Evolutionary conservation across 2,113 vertebrate species (phyloP), one percentile per base, ranked within the genome.

Genomic region (Oreochromis niloticus): DNA sequence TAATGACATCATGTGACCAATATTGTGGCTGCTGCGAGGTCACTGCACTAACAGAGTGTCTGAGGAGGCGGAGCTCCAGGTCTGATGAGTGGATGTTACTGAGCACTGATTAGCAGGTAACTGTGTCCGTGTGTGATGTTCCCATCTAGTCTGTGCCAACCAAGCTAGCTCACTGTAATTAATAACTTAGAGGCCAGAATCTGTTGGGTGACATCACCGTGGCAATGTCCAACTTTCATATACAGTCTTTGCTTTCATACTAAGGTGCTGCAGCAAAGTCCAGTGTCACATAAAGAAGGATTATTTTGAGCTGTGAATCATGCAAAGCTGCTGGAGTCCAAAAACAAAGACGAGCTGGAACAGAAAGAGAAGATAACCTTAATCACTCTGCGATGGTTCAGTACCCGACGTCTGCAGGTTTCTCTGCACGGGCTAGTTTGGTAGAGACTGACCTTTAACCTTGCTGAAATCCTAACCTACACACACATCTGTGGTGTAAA

Each of bases 361-460:
- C 10, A 5, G 34, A 6, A 63, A 11, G 59, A 36, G 4, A 63
- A 19, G 30, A 19, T 6, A 16, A 10, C 30, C 27, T 61, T 1
- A 63, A 36, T 63, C 55, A 57, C 12, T 24, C 61, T 66, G 19
- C 0, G 10, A 22, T 13, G 2, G 12, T 71, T 71, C 66, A 22
- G 11, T 22, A 12, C 9, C 10, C 9, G 9, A 56, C 27, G n/a
- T 39, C 75, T 57, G 56, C 66, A 13, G 22, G 9, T 57, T 14
- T 78, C n/a, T 81, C 79, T 87, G 91, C 6, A 56, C 59, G 22
- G 66, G 59, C 87, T 61, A 86, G 83, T 90, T 90, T 66, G 19
- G 43, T 52, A 50, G 56, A 82, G 22, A 9, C 9, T 86, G 86
- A 88, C 81, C 85, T 41, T 30, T 80, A 24, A 56, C 87, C 41